phyloP scores from a whole-genome alignment of 2,113 vertebrate species.

The Triplophysa siluroides region DNA sequence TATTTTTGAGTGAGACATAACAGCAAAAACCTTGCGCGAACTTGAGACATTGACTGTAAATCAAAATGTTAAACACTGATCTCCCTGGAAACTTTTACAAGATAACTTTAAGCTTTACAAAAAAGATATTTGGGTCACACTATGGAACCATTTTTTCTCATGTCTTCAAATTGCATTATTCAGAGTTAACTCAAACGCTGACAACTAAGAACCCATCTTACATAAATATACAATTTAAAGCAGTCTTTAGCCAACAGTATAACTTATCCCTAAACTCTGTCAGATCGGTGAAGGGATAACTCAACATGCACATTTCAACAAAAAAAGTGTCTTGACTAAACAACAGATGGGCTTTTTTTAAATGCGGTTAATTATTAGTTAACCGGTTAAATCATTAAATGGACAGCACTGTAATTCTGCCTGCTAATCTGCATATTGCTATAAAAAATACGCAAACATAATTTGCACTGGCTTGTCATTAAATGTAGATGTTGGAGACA shows the following conservation, averaged over 20 bases:
- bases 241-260: no score
- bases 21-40: conserved; percentile 18
- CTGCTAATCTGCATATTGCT: conserved; percentile 3
- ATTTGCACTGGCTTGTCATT: not conserved
- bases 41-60: not conserved
- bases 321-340: not conserved
- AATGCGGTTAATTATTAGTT: conserved; percentile 45
- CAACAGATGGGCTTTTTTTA: conserved; percentile 11
- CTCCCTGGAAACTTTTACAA: no score
- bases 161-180: no score
- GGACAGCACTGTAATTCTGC: conserved; percentile 18
- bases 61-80: no score
- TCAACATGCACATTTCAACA: not conserved
- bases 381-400: conserved; percentile 31
- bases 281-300: not conserved
- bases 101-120: no score
- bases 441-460: not conserved
- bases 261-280: not conserved
- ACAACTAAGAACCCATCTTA: no score
- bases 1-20: not conserved
- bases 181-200: no score
- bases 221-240: not conserved
- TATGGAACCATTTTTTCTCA: no score
- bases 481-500: not conserved
- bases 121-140: no score